A percentile compares a stretch with the other conserved stretches of the same genome.
These are phyloP conservation scores for Serrognathus titanus DNA, from an alignment of 2,888 invertebrate genomes.

Conservation along the genomic window DNA sequence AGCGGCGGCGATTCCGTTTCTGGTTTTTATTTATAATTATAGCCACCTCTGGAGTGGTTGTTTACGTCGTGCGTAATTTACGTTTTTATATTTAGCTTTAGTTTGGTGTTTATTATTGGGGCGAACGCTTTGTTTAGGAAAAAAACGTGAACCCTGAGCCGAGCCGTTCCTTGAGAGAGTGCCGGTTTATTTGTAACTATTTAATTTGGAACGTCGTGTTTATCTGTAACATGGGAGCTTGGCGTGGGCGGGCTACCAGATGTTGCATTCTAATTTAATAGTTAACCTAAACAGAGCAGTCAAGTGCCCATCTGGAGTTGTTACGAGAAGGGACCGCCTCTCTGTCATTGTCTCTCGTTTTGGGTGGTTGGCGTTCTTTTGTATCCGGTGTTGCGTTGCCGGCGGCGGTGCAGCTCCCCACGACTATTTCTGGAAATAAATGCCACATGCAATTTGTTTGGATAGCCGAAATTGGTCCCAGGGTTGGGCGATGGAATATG, in stretches of 20 bases:
- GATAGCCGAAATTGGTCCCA: neutral
- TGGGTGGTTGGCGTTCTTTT: neutral
- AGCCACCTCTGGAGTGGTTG: too few relatives aligned
- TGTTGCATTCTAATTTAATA: conserved; percentile 21
- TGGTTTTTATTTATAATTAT: too few relatives aligned
- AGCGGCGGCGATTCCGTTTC: too few relatives aligned
- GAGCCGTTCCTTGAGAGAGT: neutral
- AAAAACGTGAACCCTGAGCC: neutral
- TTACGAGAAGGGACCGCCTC: neutral
- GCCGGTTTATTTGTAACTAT: neutral
- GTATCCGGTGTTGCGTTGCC: conserved; percentile 1
- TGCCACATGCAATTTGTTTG: neutral
- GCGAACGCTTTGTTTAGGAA: neutral
- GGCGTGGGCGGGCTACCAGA: conserved; percentile 9
- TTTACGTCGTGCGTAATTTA: too few relatives aligned
- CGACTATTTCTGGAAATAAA: neutral
- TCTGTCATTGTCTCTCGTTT: conserved; percentile 2
- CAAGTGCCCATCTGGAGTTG: conserved; percentile 25
- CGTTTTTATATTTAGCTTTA: too few relatives aligned
- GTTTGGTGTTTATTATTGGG: neutral
- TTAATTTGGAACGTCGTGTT: conserved; percentile 2
- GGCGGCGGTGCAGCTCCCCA: neutral
- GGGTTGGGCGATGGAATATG: neutral
- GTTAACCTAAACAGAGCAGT: conserved; percentile 27
- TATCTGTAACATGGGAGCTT: neutral